Base-by-base conservation (phyloP, 1,140 invertebrate species). In the Nebria ingens region DNA sequence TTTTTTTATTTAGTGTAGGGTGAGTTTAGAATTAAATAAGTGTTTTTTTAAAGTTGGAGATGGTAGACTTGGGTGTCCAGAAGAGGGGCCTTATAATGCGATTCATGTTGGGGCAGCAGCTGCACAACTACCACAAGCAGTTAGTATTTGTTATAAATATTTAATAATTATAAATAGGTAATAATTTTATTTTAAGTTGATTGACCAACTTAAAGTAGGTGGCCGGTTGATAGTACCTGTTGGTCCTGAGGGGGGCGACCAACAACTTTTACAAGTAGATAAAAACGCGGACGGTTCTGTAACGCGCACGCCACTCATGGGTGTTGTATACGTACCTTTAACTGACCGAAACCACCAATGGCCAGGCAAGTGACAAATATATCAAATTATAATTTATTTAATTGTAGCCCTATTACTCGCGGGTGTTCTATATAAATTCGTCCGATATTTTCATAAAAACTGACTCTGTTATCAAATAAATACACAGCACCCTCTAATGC, bases 251-350 rank as follows among this genome's bases (percentile, higher is more conserved):
- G 83, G 84, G 52, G 83, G 84, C 0, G 82, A 87, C 64, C 93
- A 97, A 72, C 81, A 86, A 65, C 75, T 96, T 59, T 83, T 87
- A 66, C 84, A 85, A 75, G 85, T 98, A 57, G 96, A 98, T 67
- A 98, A 97, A 75, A 74, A 81, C 25, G 58, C 67, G 2, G 85
- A 95, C 72, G 94, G 94, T 11, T 76, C 80, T 42, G 79, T 97
- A 12, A 76, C 75, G n/a, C 77, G 83, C 51, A 87, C 83, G 63
- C 79, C 81, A 15, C 73, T 98, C 0, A 97, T 98, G 90, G 91
- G 91, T 23, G 97, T 99, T 0, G 87, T 96, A 52, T 99, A 96
- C 74, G 96, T 99, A 20, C 96, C 96, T 1, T 76, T 99, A 13
- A 98, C 96, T 2, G 93, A 96, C 70, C 88, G 85, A 71, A 77